These are phyloP conservation scores for Aethes cnicana DNA, from an alignment of 2,888 invertebrate genomes.

Conservation along the genomic window DNA sequence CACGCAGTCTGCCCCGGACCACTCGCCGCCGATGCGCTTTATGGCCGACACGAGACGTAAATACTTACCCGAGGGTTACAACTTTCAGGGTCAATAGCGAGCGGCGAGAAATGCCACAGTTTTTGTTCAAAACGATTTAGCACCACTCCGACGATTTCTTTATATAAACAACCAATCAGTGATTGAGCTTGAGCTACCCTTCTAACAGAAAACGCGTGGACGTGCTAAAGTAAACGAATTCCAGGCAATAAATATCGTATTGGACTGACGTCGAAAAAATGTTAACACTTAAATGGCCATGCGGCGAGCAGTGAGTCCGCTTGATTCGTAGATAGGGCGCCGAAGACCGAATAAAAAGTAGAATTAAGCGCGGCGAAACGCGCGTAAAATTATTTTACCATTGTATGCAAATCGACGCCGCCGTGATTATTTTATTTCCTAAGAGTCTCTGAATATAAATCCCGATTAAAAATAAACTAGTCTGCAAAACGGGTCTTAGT, in stretches of 20 bases:
- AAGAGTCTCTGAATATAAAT: slow-evolving; percentile 78
- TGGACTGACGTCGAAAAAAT: slow-evolving; percentile 59
- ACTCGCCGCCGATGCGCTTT: slow-evolving; percentile 52
- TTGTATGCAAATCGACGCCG: slow-evolving; percentile 80
- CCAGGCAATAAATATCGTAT: slow-evolving; percentile 26
- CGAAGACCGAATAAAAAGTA: slow-evolving; percentile 80
- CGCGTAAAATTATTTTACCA: slow-evolving; percentile 83
- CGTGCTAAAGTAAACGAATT: slow-evolving; percentile 5
- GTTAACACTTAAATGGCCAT: slow-evolving; percentile 75
- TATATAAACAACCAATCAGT: background rate
- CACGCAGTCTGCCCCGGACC: slow-evolving; percentile 68
- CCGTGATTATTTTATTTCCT: slow-evolving; percentile 82
- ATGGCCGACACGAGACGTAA: slow-evolving; percentile 42
- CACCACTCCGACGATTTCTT: too few relatives aligned
- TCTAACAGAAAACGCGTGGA: background rate
- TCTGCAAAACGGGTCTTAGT: slow-evolving; percentile 57
- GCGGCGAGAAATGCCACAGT: background rate
- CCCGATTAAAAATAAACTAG: slow-evolving; percentile 71
- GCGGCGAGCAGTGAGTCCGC: slow-evolving; percentile 58
- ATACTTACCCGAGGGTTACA: slow-evolving; percentile 23
- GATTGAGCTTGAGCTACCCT: background rate
- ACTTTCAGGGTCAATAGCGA: slow-evolving; percentile 24
- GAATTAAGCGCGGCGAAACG: slow-evolving; percentile 81
- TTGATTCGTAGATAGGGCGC: slow-evolving; percentile 81
- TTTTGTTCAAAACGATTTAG: background rate